Conservation (phyloP, 1,140 invertebrate species). For the Hestina assimilis region DNA sequence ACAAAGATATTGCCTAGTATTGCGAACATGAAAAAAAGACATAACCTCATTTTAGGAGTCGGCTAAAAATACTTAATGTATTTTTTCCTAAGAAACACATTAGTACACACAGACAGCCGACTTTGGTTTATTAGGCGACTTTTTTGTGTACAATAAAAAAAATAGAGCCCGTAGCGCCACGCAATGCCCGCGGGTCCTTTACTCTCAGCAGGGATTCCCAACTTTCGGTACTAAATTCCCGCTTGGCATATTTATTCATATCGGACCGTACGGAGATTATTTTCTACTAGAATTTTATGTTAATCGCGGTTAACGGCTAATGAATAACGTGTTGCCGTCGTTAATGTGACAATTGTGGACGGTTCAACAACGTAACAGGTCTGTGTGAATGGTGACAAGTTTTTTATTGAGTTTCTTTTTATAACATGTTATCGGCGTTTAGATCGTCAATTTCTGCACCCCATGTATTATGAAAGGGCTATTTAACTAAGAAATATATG, state of each 20-base stretch:
- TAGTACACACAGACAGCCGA: constrained; percentile 26
- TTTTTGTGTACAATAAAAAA: constrained; percentile 30
- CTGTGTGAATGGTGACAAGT: constrained; percentile 36
- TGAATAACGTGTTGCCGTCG: constrained; percentile 56
- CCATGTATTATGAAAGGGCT: neutral
- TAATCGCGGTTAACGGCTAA: constrained; percentile 66
- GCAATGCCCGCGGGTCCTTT: constrained; percentile 59
- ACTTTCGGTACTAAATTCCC: constrained; percentile 66
- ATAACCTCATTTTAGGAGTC: no score
- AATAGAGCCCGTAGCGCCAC: constrained; percentile 53
- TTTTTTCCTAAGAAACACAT: constrained; percentile 26
- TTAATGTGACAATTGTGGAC: constrained; percentile 52
- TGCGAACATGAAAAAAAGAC: no score
- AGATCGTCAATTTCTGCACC: constrained; percentile 20
- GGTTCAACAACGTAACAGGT: constrained; percentile 28
- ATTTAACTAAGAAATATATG: no score
- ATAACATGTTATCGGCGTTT: constrained; percentile 19
- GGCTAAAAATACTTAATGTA: constrained; percentile 11
- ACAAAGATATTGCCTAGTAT: no score
- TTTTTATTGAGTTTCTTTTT: constrained; percentile 25
- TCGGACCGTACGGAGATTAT: constrained; percentile 57
- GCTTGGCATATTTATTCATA: constrained; percentile 70
- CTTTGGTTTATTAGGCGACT: constrained; percentile 30
- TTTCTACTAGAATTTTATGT: constrained; percentile 74
- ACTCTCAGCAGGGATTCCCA: constrained; percentile 48